Evolutionary conservation across 2,888 invertebrate genomes (phyloP).

Genomic region (Mythimna albipuncta): DNA sequence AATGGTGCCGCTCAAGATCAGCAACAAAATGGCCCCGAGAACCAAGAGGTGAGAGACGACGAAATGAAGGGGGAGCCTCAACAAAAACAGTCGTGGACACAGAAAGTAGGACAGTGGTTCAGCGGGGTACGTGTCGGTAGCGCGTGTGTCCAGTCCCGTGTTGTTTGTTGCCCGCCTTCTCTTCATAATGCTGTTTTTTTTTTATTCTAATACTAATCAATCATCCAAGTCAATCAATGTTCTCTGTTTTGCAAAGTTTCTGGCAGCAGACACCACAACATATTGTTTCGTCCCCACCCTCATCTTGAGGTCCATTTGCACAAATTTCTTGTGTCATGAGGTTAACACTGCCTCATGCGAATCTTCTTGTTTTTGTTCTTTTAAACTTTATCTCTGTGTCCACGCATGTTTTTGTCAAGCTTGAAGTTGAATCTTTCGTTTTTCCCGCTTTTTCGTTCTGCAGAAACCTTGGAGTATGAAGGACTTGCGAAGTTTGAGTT

Average conservation of each 20-base stretch:
- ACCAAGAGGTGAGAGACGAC: slow-evolving; percentile 89
- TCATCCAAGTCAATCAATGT: slow-evolving; percentile 39
- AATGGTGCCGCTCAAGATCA: slow-evolving; percentile 87
- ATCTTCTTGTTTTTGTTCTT: slow-evolving; percentile 75
- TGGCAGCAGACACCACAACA: slow-evolving; percentile 84
- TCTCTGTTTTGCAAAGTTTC: slow-evolving; percentile 52
- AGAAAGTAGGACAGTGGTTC: slow-evolving; percentile 93
- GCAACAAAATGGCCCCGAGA: slow-evolving; percentile 84
- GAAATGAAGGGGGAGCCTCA: slow-evolving; percentile 85
- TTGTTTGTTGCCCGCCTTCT: slow-evolving; percentile 82
- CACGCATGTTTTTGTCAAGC: slow-evolving; percentile 87
- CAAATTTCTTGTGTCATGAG: slow-evolving; percentile 78
- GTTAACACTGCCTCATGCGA: slow-evolving; percentile 71
- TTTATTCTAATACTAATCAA: slow-evolving; percentile 62
- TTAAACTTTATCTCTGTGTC: slow-evolving; percentile 86
- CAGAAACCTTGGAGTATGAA: slow-evolving; percentile 65
- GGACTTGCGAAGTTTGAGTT: slow-evolving; percentile 60
- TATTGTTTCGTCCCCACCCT: slow-evolving; percentile 83
- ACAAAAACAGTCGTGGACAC: slow-evolving; percentile 92
- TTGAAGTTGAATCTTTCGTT: slow-evolving; percentile 64
- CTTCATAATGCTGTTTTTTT: slow-evolving; percentile 47
- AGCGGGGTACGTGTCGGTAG: slow-evolving; percentile 92
- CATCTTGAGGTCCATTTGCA: slow-evolving; percentile 88
- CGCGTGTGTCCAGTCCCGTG: slow-evolving; percentile 81
- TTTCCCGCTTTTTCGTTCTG: slow-evolving; percentile 70